phyloP scores from a whole-genome alignment of 1,140 invertebrate species.

The Cydia splendana region DNA sequence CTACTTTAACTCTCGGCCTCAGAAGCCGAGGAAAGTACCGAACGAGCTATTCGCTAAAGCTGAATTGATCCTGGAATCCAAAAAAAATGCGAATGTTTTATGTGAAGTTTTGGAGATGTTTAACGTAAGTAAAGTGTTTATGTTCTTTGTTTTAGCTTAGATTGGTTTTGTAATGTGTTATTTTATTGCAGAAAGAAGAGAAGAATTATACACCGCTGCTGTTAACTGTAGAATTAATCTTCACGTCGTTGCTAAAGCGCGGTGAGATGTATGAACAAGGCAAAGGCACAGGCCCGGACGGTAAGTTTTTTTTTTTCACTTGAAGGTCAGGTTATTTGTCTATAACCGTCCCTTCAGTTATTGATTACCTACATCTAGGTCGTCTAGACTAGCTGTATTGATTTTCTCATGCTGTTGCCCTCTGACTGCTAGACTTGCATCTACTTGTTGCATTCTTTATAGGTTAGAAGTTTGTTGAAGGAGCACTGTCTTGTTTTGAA shows the following conservation, averaged over 20 bases:
- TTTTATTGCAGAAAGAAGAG: slow-evolving; percentile 75
- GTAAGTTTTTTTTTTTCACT: slow-evolving; percentile 52
- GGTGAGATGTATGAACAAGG: slow-evolving; percentile 82
- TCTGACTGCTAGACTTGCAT: not conserved
- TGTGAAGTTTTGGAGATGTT: slow-evolving; percentile 10
- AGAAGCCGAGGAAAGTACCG: not conserved
- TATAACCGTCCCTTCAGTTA: not conserved
- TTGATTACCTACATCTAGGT: not conserved
- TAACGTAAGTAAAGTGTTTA: not conserved
- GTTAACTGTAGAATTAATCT: slow-evolving; percentile 85
- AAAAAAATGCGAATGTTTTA: not conserved
- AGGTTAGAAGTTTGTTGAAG: not conserved
- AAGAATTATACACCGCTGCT: slow-evolving; percentile 80
- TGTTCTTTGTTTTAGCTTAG: not conserved
- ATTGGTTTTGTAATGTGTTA: slow-evolving; percentile 35
- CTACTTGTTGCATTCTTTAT: not conserved
- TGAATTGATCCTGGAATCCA: not conserved
- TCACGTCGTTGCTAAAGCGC: slow-evolving; percentile 83
- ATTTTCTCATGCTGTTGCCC: not conserved
- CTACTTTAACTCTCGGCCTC: not conserved
- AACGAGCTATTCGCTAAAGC: not conserved
- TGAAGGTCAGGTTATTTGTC: slow-evolving; percentile 36
- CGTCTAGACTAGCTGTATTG: not conserved
- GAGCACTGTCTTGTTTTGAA: not conserved
- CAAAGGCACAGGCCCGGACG: slow-evolving; percentile 77